Conservation (phyloP, 2,113 vertebrate genomes). For the Hymenochirus boettgeri region DNA sequence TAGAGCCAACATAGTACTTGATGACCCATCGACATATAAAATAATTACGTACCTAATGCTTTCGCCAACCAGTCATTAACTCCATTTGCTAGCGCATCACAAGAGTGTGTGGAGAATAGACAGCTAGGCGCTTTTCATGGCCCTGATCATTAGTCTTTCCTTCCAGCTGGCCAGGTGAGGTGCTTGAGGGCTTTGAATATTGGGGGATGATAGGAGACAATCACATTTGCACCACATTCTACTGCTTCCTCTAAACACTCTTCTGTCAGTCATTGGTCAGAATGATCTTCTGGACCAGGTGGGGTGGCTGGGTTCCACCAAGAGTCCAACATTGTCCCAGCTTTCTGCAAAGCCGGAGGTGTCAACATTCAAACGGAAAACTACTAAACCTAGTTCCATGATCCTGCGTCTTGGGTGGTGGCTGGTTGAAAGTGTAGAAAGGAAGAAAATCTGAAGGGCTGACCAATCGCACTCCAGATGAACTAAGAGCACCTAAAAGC, state of each 20-base stretch:
- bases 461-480: not conserved
- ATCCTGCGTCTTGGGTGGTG: not conserved
- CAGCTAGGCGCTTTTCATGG: slow-evolving; percentile 78
- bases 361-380: slow-evolving; percentile 73
- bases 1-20: no score
- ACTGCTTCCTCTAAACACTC: slow-evolving; percentile 84
- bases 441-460: not conserved
- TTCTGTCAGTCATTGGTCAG: slow-evolving; percentile 87
- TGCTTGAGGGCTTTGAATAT: slow-evolving; percentile 79
- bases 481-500: slow-evolving; percentile 40
- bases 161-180: slow-evolving; percentile 81
- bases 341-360: slow-evolving; percentile 83
- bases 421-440: not conserved
- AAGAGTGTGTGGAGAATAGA: slow-evolving; percentile 93
- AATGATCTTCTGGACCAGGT: slow-evolving; percentile 70
- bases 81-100: slow-evolving; percentile 77
- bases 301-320: slow-evolving; percentile 84
- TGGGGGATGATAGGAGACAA: slow-evolving; percentile 90
- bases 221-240: slow-evolving; percentile 67
- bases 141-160: slow-evolving; percentile 76
- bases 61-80: slow-evolving; percentile 84
- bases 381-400: slow-evolving; percentile 77
- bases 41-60: slow-evolving; percentile 65
- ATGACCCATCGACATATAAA: no score
- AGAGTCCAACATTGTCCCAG: slow-evolving; percentile 92